Evolutionary conservation across 2,888 invertebrate species (phyloP), one percentile per base, ranked within the genome.

Genomic region (Melanostoma mellinum): DNA sequence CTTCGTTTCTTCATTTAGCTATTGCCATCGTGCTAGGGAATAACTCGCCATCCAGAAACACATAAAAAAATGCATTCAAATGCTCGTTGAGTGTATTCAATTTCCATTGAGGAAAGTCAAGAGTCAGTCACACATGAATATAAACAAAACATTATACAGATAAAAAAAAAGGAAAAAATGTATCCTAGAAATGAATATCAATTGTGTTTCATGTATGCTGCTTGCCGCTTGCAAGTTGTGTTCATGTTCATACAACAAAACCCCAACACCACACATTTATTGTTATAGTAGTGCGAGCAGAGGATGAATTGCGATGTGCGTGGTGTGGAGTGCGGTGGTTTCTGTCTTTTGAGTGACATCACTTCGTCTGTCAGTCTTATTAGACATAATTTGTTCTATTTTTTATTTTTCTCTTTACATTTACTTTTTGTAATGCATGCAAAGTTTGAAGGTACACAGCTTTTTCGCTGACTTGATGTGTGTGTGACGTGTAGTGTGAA

Each of bases 341-440:
- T 33, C 10, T 46, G 10, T 46, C 38, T 35, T 72, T 72, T 67
- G 77, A 82, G 61, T 82, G 82, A 82, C 77, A 82, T 58, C 82
- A 82, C 82, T 73, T 63, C 58, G 68, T 63, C 61, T 61, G 71
- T 56, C 68, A 46, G 82, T 82, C 77, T 82, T 82, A 73, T 77
- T 82, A 74, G 82, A 82, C 73, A 69, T 61, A 77, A 56, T 68
- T 73, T 74, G 73, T 82, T 82, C 58, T 58, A 58, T 65, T 52
- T 76, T 52, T 36, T 60, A 52, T 9, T 61, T 81, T 52, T 44
- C 35, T 46, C 38, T n/a, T 33, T 35, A 20, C 5, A 61, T 61
- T 20, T 20, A 20, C 32, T n/a, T 50, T 40, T 9, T 35, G 20
- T 35, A 32, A 56, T 73, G 65, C 32, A 77, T 56, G 63, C 9